Conservation (phyloP, 2,888 invertebrate species). For the Ceratothoa steindachneri region DNA sequence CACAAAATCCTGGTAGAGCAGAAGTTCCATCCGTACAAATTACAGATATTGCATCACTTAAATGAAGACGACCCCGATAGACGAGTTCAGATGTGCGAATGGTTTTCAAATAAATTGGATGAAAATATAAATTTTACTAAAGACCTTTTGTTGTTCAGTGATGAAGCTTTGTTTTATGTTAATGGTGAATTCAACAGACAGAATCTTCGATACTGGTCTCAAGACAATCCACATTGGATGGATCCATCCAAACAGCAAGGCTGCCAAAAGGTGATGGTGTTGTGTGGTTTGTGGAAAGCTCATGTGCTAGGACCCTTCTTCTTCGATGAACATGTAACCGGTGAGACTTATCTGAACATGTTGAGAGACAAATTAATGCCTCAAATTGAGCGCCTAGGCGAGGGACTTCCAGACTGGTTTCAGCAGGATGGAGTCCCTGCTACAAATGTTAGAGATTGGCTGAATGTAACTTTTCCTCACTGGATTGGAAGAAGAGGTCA, state of each 20-base stretch:
- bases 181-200: constrained; percentile 9
- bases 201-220: constrained; percentile 11
- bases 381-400: background rate
- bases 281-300: constrained; percentile 16
- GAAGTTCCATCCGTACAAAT: too few relatives aligned
- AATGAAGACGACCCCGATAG: too few relatives aligned
- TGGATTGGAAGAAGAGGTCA: constrained; percentile 7
- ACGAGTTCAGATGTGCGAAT: too few relatives aligned
- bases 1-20: too few relatives aligned
- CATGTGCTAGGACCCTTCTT: constrained; percentile 5
- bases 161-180: constrained; percentile 10
- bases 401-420: background rate
- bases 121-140: too few relatives aligned
- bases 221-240: background rate
- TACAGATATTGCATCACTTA: too few relatives aligned
- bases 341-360: constrained; percentile 3
- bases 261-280: constrained; percentile 8
- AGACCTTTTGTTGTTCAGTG: too few relatives aligned
- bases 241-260: constrained; percentile 10
- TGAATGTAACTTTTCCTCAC: constrained; percentile 1
- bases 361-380: constrained; percentile 8
- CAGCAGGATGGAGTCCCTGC: background rate
- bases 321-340: background rate
- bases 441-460: constrained; percentile 8
- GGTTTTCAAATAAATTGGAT: too few relatives aligned